Percentiles rank a stretch among this genome's conserved stretches.
phyloP scores from a whole-genome alignment of 2,888 invertebrate species.

The Sinopyrophorus schimmeli region DNA sequence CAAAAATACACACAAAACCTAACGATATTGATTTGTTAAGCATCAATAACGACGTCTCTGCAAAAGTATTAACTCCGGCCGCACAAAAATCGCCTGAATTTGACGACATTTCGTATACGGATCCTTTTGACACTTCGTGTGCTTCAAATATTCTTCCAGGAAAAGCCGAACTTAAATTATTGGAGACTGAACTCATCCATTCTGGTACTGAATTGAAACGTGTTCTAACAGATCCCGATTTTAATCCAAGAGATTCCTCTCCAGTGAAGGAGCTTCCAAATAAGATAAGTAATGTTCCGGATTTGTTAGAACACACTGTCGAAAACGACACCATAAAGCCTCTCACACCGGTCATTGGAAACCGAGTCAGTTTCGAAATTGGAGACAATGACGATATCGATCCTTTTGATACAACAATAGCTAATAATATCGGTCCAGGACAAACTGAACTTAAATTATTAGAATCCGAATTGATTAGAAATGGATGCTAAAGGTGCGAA shows the following conservation, averaged over 20 bases:
- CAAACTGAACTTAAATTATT: slow-evolving; percentile 76
- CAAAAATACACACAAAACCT: slow-evolving; percentile 24
- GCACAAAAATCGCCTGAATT: slow-evolving; percentile 55
- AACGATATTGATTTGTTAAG: slow-evolving; percentile 54
- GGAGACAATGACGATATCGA: slow-evolving; percentile 62
- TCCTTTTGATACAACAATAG: slow-evolving; percentile 85
- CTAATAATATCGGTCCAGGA: slow-evolving; percentile 72
- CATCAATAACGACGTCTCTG: slow-evolving; percentile 64
- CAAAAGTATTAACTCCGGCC: slow-evolving; percentile 71
- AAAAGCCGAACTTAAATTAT: slow-evolving; percentile 61
- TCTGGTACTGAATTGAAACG: slow-evolving; percentile 35
- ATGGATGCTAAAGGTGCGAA: slow-evolving; percentile 64
- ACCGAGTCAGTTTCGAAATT: slow-evolving; percentile 53
- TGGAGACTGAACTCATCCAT: slow-evolving; percentile 61
- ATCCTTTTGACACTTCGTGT: slow-evolving; percentile 89
- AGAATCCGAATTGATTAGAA: slow-evolving; percentile 70
- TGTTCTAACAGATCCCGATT: slow-evolving; percentile 53
- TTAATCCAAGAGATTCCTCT: slow-evolving; percentile 59
- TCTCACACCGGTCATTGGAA: slow-evolving; percentile 48
- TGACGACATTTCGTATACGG: slow-evolving; percentile 59
- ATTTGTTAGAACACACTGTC: slow-evolving; percentile 46
- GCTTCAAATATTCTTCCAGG: slow-evolving; percentile 66
- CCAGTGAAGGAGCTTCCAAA: slow-evolving; percentile 25
- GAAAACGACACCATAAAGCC: slow-evolving; percentile 50
- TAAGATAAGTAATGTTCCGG: slow-evolving; percentile 23